Base-by-base conservation (phyloP, 2,113 vertebrate genomes). In the Lepus europaeus region DNA sequence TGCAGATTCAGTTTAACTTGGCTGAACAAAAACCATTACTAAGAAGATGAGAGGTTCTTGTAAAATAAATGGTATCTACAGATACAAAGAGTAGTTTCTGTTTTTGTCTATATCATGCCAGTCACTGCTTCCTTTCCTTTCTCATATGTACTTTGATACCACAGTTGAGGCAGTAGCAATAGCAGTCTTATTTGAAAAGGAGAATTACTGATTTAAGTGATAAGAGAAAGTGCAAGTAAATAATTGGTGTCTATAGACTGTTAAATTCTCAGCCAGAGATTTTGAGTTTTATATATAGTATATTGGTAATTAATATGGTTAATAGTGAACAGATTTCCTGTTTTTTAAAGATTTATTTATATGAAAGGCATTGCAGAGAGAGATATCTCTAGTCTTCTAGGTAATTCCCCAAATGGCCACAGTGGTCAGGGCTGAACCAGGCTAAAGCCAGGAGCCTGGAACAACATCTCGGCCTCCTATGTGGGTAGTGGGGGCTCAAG, bases 171-270 rank as follows among this genome's bases (percentile, higher is more conserved):
- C 27, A 19, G 27, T 69, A 78, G 45, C 27, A 66, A 31, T 69
- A 78, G 45, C 27, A 66, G 3, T 92, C n/a, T 53, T 91, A 59
- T 13, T 90, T 89, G 77, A 79, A 74, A 89, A 94, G 45, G 83
- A 74, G 92, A 83, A 61, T 81, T 19, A 51, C 23, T 56, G 25
- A 68, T 74, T 72, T 59, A 73, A 86, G 61, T 86, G 25, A 23
- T 68, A 69, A 84, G 61, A 85, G 19, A 89, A 90, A 89, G 74
- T 83, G 27, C 19, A 72, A n/a, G 45, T 10, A 53, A 45, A 85
- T 89, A 17, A 68, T 91, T 89, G 49, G 1, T 92, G 31, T 64
- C 79, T 72, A 45, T 72, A 69, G 53, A 70, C 74, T 56, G 13
- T 73, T 78, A 81, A 51, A 49, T 8, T 76, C 12, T 74, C n/a